Evolutionary conservation across 1,140 invertebrate genomes (phyloP).

Genomic region (Scaptomyza montana): DNA sequence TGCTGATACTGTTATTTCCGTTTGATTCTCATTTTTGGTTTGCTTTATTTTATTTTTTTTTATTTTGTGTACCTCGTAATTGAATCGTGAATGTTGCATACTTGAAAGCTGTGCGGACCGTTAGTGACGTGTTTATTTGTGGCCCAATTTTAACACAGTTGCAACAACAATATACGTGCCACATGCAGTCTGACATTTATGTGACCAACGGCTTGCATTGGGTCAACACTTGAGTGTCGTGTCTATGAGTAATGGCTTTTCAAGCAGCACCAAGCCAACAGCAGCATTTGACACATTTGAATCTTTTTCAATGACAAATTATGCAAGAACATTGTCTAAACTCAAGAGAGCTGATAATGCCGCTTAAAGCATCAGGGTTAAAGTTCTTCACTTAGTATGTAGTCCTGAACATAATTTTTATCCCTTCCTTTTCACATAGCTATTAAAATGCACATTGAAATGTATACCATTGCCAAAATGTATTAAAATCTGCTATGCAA

Average conservation of each 20-base stretch:
- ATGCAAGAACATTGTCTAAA: conserved; percentile 49
- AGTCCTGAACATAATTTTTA: too few species aligned
- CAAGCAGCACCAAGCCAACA: conserved; percentile 40
- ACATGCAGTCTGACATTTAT: conserved; percentile 74
- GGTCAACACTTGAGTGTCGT: conserved; percentile 42
- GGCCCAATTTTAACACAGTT: conserved; percentile 50
- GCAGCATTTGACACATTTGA: conserved; percentile 59
- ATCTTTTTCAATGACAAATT: conserved; percentile 60
- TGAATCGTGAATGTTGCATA: conserved; percentile 64
- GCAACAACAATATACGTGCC: conserved; percentile 66
- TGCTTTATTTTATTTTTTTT: not conserved
- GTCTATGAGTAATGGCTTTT: conserved; percentile 71
- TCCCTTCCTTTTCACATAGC: too few species aligned
- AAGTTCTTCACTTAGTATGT: not conserved
- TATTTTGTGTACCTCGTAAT: conserved; percentile 43
- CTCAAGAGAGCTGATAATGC: conserved; percentile 28
- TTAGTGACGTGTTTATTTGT: conserved; percentile 55
- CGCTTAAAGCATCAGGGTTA: conserved; percentile 2
- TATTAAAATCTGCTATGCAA: too few species aligned
- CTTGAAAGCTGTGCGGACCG: conserved; percentile 21
- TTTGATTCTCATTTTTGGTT: conserved; percentile 1
- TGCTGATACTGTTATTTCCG: conserved; percentile 25
- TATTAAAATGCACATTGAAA: not conserved
- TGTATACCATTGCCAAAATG: too few species aligned
- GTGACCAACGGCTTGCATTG: conserved; percentile 49